Conservation (phyloP, 2,797 vertebrate species). For the Scarus forsteni region DNA sequence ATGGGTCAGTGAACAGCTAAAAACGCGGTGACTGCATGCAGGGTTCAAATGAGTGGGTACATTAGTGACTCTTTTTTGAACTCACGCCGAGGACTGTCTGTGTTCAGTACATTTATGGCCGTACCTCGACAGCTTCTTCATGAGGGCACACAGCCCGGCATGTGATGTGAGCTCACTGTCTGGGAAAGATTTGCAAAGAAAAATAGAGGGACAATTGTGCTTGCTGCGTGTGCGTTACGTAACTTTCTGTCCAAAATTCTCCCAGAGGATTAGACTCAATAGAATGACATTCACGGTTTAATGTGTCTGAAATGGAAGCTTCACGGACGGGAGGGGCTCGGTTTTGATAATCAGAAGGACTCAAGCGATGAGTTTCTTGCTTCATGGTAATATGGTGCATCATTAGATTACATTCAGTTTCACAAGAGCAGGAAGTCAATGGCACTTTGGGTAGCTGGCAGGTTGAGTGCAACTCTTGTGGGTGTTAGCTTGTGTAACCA, state of each 20-base stretch:
- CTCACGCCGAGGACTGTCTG: slow-evolving; percentile 23
- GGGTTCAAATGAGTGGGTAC: slow-evolving; percentile 24
- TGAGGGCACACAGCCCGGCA: not conserved
- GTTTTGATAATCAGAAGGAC: slow-evolving; percentile 45
- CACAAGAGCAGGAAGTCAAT: slow-evolving; percentile 4
- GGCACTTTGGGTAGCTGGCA: slow-evolving; percentile 29
- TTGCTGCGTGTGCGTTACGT: slow-evolving; percentile 27
- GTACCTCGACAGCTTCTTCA: slow-evolving; percentile 7
- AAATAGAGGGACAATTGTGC: slow-evolving; percentile 9
- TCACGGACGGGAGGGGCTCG: slow-evolving; percentile 11
- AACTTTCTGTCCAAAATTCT: slow-evolving; percentile 15
- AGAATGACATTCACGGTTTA: slow-evolving; percentile 45
- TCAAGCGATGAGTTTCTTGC: slow-evolving; percentile 28
- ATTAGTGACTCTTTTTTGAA: slow-evolving; percentile 29
- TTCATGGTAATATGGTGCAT: slow-evolving; percentile 13
- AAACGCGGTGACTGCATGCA: slow-evolving; percentile 17
- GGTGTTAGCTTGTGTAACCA: slow-evolving; percentile 5
- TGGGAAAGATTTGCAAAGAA: slow-evolving; percentile 5
- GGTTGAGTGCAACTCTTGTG: slow-evolving; percentile 41
- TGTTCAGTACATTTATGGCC: slow-evolving; percentile 1
- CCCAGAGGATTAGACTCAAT: slow-evolving; percentile 29
- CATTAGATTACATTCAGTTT: slow-evolving; percentile 38
- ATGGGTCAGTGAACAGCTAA: slow-evolving; percentile 32
- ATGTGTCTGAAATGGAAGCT: slow-evolving; percentile 51
- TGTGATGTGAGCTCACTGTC: slow-evolving; percentile 19